Evolutionary conservation across 2,797 vertebrate species (phyloP).

Genomic region (Lacerta agilis): DNA sequence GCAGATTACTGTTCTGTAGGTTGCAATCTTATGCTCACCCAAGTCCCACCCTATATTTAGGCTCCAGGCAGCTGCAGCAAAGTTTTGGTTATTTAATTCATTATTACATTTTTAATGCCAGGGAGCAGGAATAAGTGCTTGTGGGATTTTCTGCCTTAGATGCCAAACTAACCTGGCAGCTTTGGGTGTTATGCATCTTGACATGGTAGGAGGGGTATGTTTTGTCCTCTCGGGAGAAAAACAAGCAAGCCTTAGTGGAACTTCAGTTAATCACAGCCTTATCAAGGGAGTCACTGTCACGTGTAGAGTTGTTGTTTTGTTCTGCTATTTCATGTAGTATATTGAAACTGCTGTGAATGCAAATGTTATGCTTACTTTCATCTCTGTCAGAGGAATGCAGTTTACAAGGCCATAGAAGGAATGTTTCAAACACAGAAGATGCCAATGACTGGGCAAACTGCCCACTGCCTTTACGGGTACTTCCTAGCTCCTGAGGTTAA

Average conservation of each 20-base stretch:
- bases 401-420: background rate
- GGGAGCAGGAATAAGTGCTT: too few species aligned
- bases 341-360: background rate
- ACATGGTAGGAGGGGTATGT: too few species aligned
- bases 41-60: too few species aligned
- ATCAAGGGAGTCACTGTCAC: background rate
- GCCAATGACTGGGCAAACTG: background rate
- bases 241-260: background rate
- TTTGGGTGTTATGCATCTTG: too few species aligned
- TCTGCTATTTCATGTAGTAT: background rate
- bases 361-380: background rate
- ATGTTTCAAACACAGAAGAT: background rate
- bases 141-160: too few species aligned
- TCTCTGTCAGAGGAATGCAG: background rate
- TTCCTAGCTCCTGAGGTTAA: background rate
- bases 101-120: too few species aligned
- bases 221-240: too few species aligned
- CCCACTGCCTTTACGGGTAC: background rate
- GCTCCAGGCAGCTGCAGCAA: too few species aligned
- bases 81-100: too few species aligned
- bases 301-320: background rate
- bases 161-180: too few species aligned
- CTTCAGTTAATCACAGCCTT: background rate
- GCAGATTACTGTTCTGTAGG: background rate
- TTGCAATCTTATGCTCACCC: background rate